Conservation (phyloP, 2,888 invertebrate genomes). For the Spisula solida region DNA sequence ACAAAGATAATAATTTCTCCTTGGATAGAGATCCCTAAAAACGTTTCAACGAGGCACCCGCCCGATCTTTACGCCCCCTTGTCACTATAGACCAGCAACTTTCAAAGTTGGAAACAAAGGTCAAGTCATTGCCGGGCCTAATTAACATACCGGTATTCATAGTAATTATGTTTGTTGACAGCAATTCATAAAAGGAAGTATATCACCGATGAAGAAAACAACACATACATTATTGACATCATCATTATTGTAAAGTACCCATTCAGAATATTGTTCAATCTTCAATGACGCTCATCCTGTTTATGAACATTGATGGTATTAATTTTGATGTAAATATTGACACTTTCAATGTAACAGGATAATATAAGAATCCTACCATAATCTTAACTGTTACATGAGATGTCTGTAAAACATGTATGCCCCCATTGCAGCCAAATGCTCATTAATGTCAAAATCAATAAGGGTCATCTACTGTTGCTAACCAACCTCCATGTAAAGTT, state of each 20-base stretch:
- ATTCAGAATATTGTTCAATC: neutral
- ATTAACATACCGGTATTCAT: neutral
- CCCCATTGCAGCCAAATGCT: too few species aligned
- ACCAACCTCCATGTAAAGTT: too few species aligned
- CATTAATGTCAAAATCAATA: too few species aligned
- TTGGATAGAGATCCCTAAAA: too few species aligned
- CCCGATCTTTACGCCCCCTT: too few species aligned
- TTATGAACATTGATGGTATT: neutral
- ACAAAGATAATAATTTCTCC: too few species aligned
- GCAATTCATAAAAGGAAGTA: neutral
- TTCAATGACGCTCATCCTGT: conserved; percentile 4
- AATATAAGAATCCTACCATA: too few species aligned
- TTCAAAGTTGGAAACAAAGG: neutral
- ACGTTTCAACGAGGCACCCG: too few species aligned
- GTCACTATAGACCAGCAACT: too few species aligned
- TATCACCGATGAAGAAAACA: neutral
- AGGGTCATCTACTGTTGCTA: too few species aligned
- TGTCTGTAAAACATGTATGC: too few species aligned
- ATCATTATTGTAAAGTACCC: neutral
- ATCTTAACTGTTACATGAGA: too few species aligned
- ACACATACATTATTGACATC: neutral
- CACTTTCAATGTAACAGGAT: neutral
- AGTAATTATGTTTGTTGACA: neutral
- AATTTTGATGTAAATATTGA: neutral
- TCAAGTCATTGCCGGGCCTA: neutral